Conservation (phyloP, 2,797 vertebrate species). For the Chelonia mydas region DNA sequence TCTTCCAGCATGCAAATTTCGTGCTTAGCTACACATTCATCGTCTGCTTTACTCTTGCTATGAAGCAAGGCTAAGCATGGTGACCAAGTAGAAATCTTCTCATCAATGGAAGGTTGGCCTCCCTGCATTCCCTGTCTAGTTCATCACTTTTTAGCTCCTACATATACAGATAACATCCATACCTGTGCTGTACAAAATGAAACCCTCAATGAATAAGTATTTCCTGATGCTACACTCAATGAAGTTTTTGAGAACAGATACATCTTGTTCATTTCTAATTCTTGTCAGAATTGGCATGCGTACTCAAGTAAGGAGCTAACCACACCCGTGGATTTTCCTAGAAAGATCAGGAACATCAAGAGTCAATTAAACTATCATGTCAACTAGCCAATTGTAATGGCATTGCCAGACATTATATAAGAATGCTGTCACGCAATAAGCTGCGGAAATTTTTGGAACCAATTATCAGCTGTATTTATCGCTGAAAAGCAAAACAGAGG, state of each 20-base stretch:
- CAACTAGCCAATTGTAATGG: neutral
- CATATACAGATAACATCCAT: neutral
- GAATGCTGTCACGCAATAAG: neutral
- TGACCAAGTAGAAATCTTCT: rapidly evolving
- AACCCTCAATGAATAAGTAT: neutral
- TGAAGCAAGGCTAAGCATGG: neutral
- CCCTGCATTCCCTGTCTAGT: neutral
- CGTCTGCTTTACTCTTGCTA: neutral
- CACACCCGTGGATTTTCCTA: conserved; percentile 30
- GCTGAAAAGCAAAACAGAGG: conserved; percentile 14
- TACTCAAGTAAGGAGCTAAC: conserved; percentile 29
- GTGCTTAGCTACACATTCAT: neutral
- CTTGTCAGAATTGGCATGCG: neutral
- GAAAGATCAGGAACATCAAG: conserved; percentile 35
- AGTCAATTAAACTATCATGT: conserved; percentile 35
- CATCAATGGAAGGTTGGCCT: neutral
- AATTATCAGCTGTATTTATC: neutral
- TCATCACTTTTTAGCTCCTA: neutral
- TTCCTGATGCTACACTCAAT: neutral
- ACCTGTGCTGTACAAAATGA: neutral
- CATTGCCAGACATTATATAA: neutral
- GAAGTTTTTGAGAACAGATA: neutral
- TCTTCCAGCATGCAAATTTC: neutral
- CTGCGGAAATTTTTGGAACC: neutral
- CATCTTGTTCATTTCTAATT: neutral